Conservation (phyloP, 2,113 vertebrate genomes). For the Gasterosteus nipponicus region DNA sequence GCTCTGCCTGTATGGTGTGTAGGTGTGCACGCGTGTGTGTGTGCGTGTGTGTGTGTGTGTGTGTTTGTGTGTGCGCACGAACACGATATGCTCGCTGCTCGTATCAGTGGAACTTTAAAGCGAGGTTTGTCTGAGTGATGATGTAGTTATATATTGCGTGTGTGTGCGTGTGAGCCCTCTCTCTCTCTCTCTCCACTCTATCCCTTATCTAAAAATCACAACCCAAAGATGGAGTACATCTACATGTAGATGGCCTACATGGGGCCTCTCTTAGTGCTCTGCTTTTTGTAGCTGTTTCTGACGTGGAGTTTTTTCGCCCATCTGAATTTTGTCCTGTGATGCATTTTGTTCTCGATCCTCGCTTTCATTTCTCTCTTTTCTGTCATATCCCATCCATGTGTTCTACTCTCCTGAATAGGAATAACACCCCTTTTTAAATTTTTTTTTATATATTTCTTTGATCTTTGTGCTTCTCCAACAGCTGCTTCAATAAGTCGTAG, state of each 20-base stretch:
- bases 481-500: neutral
- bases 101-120: constrained; percentile 29
- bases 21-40: too few species aligned
- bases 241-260: too few species aligned
- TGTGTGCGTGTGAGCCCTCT: neutral
- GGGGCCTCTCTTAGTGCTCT: neutral
- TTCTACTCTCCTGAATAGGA: constrained; percentile 36
- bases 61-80: too few species aligned
- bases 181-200: constrained; percentile 9
- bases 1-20: neutral
- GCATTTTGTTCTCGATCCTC: constrained; percentile 33
- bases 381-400: constrained; percentile 43
- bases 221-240: constrained; percentile 47
- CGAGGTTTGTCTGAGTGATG: constrained; percentile 41
- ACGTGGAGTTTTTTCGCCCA: constrained; percentile 11
- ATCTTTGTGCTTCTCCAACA: constrained; percentile 27
- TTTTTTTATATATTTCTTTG: constrained; percentile 23
- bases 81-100: constrained; percentile 22
- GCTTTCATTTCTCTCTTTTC: constrained; percentile 35
- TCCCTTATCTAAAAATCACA: constrained; percentile 58
- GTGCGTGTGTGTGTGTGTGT: too few species aligned
- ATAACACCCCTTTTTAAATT: neutral
- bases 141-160: constrained; percentile 7
- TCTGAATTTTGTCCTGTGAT: constrained; percentile 31
- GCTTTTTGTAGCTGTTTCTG: constrained; percentile 22